Base-by-base conservation (phyloP, 2,113 vertebrate species). In the Pseudorhombus dupliciocellatus region DNA sequence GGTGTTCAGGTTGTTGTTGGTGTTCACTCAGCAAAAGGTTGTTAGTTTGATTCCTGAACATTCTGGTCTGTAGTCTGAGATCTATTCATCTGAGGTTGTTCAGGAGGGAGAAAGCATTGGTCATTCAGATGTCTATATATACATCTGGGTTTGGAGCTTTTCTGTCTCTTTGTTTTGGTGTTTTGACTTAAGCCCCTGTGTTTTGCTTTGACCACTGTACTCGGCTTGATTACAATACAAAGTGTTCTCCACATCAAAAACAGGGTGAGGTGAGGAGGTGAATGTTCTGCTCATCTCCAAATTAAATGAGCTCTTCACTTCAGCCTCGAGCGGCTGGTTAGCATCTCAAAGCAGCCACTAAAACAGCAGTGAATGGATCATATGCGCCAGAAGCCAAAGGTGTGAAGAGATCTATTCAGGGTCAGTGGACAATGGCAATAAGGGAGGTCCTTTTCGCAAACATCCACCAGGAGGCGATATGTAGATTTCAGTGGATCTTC, bases 391-490 rank as follows among this genome's bases (percentile, higher is more conserved):
- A 8, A 31, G 48, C 9, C 31, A 28, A 53, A 6, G 66, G 30
- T 21, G 66, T 59, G 56, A 50, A 71, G 7, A 11, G 40, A 34
- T 42, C 64, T 59, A 40, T 70, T 24, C 64, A 61, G 16, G 12
- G 51, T 16, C 40, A 21, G 40, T 37, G 3, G 31, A 31, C 21
- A 64, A 7, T 20, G 21, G 1, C 53, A 52, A 22, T 14, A 26
- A 22, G 21, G 28, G 1, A 30, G 22, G 53, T n/a, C 3, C 4
- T 73, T 48, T 46, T 24, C 5, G 11, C 7, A 22, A 6, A 24
- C 1, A 37, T 52, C 87, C 90, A 85, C 84, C 40, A 85, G 85
- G 80, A 64, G 82, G 87, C 76, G 77, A 8, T 60, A 77, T 69
- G 57, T 58, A 56, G 34, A 30, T 40, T 51, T 40, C 20, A 37